Evolutionary conservation across 2,888 invertebrate species (phyloP).

Genomic region (Pachymerium ferrugineum): DNA sequence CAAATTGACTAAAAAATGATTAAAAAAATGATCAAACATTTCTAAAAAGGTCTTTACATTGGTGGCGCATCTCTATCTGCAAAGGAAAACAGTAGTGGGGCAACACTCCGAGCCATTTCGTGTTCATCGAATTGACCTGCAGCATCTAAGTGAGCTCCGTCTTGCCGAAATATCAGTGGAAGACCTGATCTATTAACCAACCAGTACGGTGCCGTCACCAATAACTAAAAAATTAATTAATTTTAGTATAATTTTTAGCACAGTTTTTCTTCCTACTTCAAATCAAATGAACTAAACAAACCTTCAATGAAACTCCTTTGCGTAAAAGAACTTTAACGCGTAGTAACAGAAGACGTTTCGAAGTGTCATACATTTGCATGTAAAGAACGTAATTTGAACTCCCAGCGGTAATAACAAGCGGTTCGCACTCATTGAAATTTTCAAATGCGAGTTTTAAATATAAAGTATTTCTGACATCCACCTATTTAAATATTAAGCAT

Average conservation of each 20-base stretch:
- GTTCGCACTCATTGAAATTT: constrained; percentile 69
- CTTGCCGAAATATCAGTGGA: constrained; percentile 91
- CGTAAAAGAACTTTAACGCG: constrained; percentile 60
- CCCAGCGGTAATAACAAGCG: constrained; percentile 53
- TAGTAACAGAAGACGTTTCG: constrained; percentile 67
- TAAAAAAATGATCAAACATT: neutral
- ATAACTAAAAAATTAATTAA: constrained; percentile 53
- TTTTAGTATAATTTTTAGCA: neutral
- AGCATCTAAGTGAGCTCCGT: constrained; percentile 61
- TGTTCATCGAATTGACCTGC: constrained; percentile 88
- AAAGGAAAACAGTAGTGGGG: constrained; percentile 89
- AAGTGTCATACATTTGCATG: constrained; percentile 67
- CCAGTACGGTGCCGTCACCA: constrained; percentile 84
- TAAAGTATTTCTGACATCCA: constrained; percentile 42
- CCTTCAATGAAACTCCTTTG: constrained; percentile 60
- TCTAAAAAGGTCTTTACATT: neutral
- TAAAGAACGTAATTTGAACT: constrained; percentile 57
- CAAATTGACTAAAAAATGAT: no score
- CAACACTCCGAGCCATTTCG: constrained; percentile 85
- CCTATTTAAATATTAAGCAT: constrained; percentile 41
- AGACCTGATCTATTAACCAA: constrained; percentile 92
- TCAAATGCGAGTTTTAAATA: constrained; percentile 74
- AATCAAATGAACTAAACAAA: constrained; percentile 37
- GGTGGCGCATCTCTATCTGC: constrained; percentile 76
- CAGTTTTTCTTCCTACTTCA: neutral